Percentiles rank a stretch among this genome's conserved stretches.
Conservation (phyloP, 2,888 invertebrate genomes). For the Campoplex nolae region DNA sequence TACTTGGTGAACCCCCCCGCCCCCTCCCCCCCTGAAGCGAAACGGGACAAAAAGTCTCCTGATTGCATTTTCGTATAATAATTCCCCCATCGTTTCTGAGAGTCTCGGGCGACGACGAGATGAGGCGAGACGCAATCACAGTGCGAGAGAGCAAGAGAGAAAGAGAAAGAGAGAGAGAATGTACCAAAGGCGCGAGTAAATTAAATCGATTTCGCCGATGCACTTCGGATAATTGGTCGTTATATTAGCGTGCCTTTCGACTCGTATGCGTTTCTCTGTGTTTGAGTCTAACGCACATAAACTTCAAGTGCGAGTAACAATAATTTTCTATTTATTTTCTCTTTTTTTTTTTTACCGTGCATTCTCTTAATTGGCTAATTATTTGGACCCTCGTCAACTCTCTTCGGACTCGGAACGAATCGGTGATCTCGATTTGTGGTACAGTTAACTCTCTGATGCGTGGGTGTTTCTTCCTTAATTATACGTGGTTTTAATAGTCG, state of each 20-base stretch:
- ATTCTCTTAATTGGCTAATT: slow-evolving; percentile 67
- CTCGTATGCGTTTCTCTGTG: slow-evolving; percentile 19
- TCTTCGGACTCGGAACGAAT: slow-evolving; percentile 46
- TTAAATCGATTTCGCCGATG: slow-evolving; percentile 73
- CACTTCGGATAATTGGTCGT: slow-evolving; percentile 72
- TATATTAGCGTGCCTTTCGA: slow-evolving; percentile 65
- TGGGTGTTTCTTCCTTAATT: slow-evolving; percentile 40
- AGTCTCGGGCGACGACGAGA: slow-evolving; percentile 60
- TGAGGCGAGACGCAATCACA: slow-evolving; percentile 63
- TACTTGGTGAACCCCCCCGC: slow-evolving; percentile 68
- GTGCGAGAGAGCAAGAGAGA: slow-evolving; percentile 31
- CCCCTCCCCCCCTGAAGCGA: slow-evolving; percentile 78
- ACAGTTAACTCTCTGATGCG: slow-evolving; percentile 16
- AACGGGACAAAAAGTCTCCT: slow-evolving; percentile 83
- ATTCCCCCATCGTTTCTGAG: slow-evolving; percentile 77
- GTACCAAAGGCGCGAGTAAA: slow-evolving; percentile 66
- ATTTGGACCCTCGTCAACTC: slow-evolving; percentile 66
- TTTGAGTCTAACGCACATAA: slow-evolving; percentile 5
- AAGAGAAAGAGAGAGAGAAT: slow-evolving; percentile 56
- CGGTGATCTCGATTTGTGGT: slow-evolving; percentile 43
- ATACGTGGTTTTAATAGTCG: not conserved
- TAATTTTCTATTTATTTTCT: slow-evolving; percentile 41
- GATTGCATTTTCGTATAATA: slow-evolving; percentile 83
- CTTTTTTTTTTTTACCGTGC: not conserved
- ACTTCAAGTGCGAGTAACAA: slow-evolving; percentile 36